A percentile compares a stretch with the other conserved stretches of the same genome.
Evolutionary conservation across 1,140 invertebrate genomes (phyloP).

Genomic region (Drosophila trapezifrons): DNA sequence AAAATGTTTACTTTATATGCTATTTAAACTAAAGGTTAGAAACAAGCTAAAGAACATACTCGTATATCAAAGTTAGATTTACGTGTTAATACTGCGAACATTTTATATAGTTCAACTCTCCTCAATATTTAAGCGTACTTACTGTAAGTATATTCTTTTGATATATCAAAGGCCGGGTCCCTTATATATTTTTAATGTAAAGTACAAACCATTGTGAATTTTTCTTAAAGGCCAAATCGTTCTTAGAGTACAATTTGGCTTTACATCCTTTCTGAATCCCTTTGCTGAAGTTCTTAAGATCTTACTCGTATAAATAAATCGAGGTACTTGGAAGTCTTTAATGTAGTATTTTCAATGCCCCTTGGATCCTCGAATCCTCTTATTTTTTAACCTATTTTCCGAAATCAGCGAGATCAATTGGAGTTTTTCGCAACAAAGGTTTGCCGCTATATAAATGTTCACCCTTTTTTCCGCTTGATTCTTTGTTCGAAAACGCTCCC

Average conservation of each 20-base stretch:
- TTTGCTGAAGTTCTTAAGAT: neutral
- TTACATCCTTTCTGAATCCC: neutral
- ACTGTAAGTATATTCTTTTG: neutral
- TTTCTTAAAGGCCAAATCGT: neutral
- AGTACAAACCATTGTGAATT: neutral
- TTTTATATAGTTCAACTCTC: no score
- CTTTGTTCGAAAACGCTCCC: neutral
- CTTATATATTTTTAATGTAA: neutral
- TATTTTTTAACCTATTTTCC: conserved; percentile 1
- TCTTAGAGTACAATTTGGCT: neutral
- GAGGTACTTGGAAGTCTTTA: neutral
- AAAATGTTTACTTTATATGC: neutral
- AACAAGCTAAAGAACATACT: no score
- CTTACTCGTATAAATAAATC: neutral
- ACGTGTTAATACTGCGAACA: no score
- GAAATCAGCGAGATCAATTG: conserved; percentile 13
- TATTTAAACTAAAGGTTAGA: no score
- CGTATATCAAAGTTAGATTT: no score
- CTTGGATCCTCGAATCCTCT: neutral
- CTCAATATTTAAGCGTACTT: neutral
- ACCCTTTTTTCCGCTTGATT: conserved; percentile 14
- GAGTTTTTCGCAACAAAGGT: conserved; percentile 6
- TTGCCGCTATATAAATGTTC: neutral
- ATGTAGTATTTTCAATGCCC: neutral
- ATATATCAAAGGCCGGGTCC: neutral